Percentiles rank a stretch among this genome's conserved stretches.
phyloP scores from a whole-genome alignment of 2,888 invertebrate genomes.

The Netelia inedita region DNA sequence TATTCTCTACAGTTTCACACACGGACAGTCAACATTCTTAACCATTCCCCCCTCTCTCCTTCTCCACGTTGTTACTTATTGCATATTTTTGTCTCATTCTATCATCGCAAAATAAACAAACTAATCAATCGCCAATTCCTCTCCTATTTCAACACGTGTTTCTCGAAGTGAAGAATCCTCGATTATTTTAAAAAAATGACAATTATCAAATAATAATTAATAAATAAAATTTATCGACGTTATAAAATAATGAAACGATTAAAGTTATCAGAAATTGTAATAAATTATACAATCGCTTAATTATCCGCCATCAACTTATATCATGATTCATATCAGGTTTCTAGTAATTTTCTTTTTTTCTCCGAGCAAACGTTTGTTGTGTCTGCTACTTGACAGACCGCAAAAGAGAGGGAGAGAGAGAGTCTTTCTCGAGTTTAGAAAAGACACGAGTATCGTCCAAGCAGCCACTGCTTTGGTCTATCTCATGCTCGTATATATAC shows the following conservation, averaged over 20 bases:
- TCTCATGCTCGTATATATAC: conserved; percentile 30
- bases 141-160: not conserved
- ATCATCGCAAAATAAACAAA: conserved; percentile 57
- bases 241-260: not conserved
- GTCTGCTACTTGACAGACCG: conserved; percentile 64
- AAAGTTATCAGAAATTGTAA: conserved; percentile 16
- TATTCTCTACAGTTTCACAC: conserved; percentile 30
- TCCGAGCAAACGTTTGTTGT: conserved; percentile 58
- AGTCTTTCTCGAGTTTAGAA: conserved; percentile 47
- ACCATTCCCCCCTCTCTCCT: conserved; percentile 51
- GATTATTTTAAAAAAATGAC: not conserved
- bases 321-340: conserved; percentile 36
- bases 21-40: conserved; percentile 26
- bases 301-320: conserved; percentile 48
- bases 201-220: not conserved
- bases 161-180: not conserved
- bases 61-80: conserved; percentile 21
- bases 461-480: conserved; percentile 1
- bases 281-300: conserved; percentile 1
- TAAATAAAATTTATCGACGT: not conserved
- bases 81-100: conserved; percentile 60
- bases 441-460: conserved; percentile 36
- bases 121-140: not conserved
- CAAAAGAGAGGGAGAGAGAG: conserved; percentile 1
- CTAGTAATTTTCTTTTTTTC: conserved; percentile 26